Percentiles rank a stretch among this genome's conserved stretches.
Conservation (phyloP, 1,140 invertebrate genomes). For the Meloidogyne exigua region DNA sequence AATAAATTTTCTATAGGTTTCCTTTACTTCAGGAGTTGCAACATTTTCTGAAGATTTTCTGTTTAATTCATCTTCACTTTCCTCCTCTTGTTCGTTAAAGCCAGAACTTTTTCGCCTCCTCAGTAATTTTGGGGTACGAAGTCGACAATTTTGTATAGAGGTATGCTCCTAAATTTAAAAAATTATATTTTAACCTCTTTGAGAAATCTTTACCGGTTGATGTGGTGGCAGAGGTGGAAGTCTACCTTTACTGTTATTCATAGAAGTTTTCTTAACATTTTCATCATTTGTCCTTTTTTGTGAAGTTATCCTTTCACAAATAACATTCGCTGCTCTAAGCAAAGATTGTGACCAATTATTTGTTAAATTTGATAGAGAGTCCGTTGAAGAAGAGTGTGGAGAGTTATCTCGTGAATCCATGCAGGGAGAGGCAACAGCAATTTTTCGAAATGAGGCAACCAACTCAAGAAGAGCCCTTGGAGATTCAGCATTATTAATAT, state of each 20-base stretch:
- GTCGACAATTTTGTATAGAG: neutral
- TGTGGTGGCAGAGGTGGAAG: conserved; percentile 17
- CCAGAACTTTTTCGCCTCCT: neutral
- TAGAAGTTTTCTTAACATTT: neutral
- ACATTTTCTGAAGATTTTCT: neutral
- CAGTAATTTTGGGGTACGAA: neutral
- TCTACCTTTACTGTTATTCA: neutral
- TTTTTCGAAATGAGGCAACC: conserved; percentile 12
- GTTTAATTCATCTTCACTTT: neutral
- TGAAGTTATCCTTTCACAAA: conserved; percentile 48
- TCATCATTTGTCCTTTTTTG: conserved; percentile 2
- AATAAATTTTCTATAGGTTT: conserved; percentile 27
- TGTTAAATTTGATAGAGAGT: neutral
- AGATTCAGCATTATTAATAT: conserved; percentile 8
- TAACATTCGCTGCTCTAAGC: conserved; percentile 57
- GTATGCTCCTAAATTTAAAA: neutral
- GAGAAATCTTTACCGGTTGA: neutral
- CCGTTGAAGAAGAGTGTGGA: conserved; percentile 5
- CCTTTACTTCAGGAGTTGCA: neutral
- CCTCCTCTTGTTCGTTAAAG: neutral
- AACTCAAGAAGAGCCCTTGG: conserved; percentile 26
- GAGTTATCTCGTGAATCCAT: conserved; percentile 6
- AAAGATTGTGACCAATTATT: conserved; percentile 54
- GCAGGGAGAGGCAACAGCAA: neutral
- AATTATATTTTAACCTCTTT: too few species aligned